phyloP scores from a whole-genome alignment of 2,113 vertebrate genomes.

The Tringa solitaria region DNA sequence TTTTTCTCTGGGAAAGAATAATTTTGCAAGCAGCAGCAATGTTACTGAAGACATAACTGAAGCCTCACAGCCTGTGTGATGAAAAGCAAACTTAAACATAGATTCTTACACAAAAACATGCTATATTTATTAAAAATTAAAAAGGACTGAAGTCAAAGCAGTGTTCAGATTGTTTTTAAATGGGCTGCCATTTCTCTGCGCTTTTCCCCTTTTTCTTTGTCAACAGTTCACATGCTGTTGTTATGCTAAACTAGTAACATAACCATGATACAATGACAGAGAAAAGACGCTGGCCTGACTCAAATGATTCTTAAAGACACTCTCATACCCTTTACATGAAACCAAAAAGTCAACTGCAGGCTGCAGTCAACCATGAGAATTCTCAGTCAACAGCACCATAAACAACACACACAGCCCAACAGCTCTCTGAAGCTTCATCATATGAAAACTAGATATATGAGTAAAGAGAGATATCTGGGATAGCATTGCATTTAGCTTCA shows the following conservation, averaged over 20 bases:
- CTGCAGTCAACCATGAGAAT: not conserved
- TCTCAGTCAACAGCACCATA: not conserved
- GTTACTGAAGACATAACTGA: not conserved
- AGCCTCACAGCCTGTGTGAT: not conserved
- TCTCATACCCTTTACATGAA: not conserved
- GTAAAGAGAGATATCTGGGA: not conserved
- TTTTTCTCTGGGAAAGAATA: not conserved
- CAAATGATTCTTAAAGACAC: not conserved
- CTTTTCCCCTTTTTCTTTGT: not conserved
- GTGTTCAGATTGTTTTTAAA: not conserved
- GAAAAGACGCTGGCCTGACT: not conserved
- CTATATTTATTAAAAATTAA: not conserved
- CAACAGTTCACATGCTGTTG: not conserved
- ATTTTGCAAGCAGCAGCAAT: not conserved
- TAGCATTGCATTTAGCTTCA: not conserved
- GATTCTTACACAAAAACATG: not conserved
- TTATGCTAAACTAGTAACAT: not conserved
- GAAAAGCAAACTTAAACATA: constrained; percentile 1
- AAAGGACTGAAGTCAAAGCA: not conserved
- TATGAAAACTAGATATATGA: not conserved
- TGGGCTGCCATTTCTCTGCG: not conserved
- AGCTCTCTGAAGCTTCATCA: not conserved
- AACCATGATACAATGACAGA: not conserved
- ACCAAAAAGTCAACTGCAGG: not conserved
- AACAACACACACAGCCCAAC: accelerated